These are phyloP conservation scores for Campoletis sonorensis DNA, from an alignment of 1,140 invertebrate species.

Conservation along the genomic window DNA sequence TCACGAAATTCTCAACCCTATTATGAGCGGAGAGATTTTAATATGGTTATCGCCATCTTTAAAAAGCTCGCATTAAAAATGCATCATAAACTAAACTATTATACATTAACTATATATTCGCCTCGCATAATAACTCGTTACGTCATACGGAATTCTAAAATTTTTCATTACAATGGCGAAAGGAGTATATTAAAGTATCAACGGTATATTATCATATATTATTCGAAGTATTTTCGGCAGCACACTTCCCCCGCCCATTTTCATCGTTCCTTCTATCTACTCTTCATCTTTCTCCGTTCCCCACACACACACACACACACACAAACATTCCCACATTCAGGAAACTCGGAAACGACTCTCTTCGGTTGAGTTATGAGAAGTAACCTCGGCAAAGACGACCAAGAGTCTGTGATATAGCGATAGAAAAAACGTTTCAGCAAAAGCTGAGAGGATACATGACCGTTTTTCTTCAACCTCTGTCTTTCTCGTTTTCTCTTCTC, in stretches of 20 bases:
- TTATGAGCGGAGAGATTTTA: not conserved
- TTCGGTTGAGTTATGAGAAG: not conserved
- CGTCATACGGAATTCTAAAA: not conserved
- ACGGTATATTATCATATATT: constrained; percentile 27
- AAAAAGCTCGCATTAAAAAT: not conserved
- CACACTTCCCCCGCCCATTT: constrained; percentile 9
- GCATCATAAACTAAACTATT: not conserved
- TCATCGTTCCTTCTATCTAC: not conserved
- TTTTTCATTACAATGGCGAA: not conserved
- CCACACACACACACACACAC: too few species aligned
- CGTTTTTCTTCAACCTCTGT: not conserved
- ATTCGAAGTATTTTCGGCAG: constrained; percentile 8
- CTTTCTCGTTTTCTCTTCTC: not conserved
- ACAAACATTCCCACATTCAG: not conserved
- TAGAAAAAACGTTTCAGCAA: not conserved
- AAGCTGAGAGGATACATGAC: constrained; percentile 11
- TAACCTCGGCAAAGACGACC: not conserved
- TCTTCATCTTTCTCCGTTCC: not conserved
- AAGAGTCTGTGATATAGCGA: constrained; percentile 6
- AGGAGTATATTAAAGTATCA: constrained; percentile 26
- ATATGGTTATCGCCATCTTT: not conserved
- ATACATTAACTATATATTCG: not conserved
- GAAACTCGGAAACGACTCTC: constrained; percentile 14
- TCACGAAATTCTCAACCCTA: not conserved
- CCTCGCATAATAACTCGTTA: not conserved